Conservation (phyloP, 2,888 invertebrate species). For the Conops quadrifasciatus region DNA sequence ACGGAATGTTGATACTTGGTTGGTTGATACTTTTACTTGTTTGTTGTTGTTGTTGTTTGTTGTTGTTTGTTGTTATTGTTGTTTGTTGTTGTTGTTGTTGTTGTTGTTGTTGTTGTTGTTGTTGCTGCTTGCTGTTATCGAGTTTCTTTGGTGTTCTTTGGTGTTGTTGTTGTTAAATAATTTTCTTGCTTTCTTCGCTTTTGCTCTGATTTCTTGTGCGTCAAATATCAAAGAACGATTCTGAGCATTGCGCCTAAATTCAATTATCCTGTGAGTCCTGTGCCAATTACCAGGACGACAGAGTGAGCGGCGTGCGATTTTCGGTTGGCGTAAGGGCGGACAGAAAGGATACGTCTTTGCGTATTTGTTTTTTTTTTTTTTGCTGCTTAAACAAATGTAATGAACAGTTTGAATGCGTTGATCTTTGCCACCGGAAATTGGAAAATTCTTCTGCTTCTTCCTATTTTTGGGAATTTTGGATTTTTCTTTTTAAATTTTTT, state of each 20-base stretch:
- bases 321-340: background rate
- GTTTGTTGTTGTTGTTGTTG: background rate
- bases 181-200: slow-evolving; percentile 38
- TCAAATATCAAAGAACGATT: slow-evolving; percentile 26
- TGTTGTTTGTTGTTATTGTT: background rate
- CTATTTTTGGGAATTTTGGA: background rate
- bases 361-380: background rate
- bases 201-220: background rate
- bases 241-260: slow-evolving; percentile 41
- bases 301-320: background rate
- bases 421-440: background rate
- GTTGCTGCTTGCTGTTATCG: background rate
- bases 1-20: background rate
- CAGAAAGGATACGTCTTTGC: background rate
- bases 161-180: slow-evolving; percentile 50
- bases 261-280: slow-evolving; percentile 47
- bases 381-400: background rate
- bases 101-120: background rate
- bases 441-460: background rate
- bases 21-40: background rate
- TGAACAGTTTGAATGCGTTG: no score
- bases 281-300: slow-evolving; percentile 42
- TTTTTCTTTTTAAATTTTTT: no score
- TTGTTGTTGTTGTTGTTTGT: background rate
- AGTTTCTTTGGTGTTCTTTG: slow-evolving; percentile 31